Evolutionary conservation across 2,113 vertebrate species (phyloP), one percentile per base, ranked within the genome.

Genomic region (Aleadryas rufinucha): DNA sequence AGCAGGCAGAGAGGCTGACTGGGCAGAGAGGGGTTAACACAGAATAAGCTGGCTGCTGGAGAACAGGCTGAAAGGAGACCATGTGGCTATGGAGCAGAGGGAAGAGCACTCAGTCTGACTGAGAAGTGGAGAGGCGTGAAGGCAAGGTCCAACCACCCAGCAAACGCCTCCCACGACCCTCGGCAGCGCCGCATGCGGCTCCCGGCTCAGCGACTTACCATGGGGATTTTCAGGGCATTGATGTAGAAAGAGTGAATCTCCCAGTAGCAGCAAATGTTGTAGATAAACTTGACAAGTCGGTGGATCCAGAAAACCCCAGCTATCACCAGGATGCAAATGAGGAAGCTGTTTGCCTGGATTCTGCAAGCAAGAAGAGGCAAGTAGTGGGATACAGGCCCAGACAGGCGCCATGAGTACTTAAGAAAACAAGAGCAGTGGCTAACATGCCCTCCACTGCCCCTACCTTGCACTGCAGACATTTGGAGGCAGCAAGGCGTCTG

Each of bases 231-330:
- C 52, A 99, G 98, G 28, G 99, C 99, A 19, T 98, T 98, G 88
- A 98, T 98, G 96, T 99, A 99, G 95, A 99, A 99, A 49, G 99
- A 99, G 77, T 99, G 98, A 95, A 99, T 99, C 97, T 99, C 99
- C 99, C 99, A 99, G 95, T 99, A 99, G 97, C 99, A 99, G 98
- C 99, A 99, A 86, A 99, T 98, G 33, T 99, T 99, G 97, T 99
- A 99, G 96, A 99, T 98, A 96, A 99, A 99, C 96, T 99, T 99
- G 90, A 99, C 93, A 1, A 99, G 98, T 37, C 99, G 98, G 91
- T 99, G 99, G 39, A 99, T 96, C 99, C 99, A 99, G 97, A 99
- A 99, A 93, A 99, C 98, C 23, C 98, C 99, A 16, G 99, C 99
- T 66, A 99, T 98, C 50, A 99, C 97, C 96, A 99, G 93, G 90